These are phyloP conservation scores for Nasonia longicornis DNA, from an alignment of 1,140 invertebrate genomes.

Conservation along the genomic window DNA sequence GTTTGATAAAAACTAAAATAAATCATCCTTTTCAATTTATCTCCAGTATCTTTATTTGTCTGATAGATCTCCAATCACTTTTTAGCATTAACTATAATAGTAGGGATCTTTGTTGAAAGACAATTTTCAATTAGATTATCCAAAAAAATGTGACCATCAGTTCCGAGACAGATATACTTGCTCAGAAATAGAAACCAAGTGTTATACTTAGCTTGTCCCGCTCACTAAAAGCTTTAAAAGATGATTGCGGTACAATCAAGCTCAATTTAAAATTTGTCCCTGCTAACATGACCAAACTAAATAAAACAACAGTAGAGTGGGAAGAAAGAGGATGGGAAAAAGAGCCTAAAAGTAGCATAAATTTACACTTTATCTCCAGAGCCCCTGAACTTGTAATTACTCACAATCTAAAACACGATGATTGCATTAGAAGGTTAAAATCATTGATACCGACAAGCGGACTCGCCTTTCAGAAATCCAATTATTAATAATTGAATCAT, in stretches of 20 bases:
- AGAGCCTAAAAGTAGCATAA: not conserved
- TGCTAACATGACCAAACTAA: not conserved
- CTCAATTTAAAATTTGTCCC: not conserved
- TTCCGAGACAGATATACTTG: too few species aligned
- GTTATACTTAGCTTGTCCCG: too few species aligned
- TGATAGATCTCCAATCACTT: too few species aligned
- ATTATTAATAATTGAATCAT: constrained; percentile 24
- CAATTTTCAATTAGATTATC: too few species aligned
- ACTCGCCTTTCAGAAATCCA: constrained; percentile 3
- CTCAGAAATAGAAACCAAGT: too few species aligned
- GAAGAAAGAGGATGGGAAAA: not conserved
- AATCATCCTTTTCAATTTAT: too few species aligned
- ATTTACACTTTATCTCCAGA: not conserved
- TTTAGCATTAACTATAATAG: too few species aligned
- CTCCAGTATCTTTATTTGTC: too few species aligned
- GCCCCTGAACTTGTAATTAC: not conserved
- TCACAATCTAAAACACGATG: not conserved
- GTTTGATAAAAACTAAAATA: too few species aligned
- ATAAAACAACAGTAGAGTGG: not conserved
- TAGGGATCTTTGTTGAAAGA: too few species aligned
- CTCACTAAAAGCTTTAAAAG: too few species aligned
- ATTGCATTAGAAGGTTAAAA: constrained; percentile 1
- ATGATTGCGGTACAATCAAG: not conserved
- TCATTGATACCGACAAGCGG: constrained; percentile 9
- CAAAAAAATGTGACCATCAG: too few species aligned